Percentiles rank a stretch among this genome's conserved stretches.
Evolutionary conservation across 2,888 invertebrate species (phyloP).

Genomic region (Tetheella fluctuosa): DNA sequence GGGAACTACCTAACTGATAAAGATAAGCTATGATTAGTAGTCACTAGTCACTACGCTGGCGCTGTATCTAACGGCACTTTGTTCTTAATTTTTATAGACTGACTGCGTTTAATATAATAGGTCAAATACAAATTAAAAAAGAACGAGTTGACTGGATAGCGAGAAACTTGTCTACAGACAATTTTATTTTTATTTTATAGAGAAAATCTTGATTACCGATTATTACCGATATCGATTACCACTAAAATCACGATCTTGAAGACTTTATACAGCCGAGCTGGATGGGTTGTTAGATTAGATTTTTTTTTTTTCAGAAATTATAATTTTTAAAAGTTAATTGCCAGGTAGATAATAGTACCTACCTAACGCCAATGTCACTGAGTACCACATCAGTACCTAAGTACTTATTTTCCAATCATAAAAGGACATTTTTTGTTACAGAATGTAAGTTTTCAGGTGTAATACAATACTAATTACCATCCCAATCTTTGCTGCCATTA

Average conservation of each 20-base stretch:
- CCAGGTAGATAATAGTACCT: no score
- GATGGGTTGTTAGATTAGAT: neutral
- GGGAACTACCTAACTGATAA: slow-evolving; percentile 47
- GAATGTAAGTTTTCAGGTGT: slow-evolving; percentile 34
- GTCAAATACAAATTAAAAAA: slow-evolving; percentile 1
- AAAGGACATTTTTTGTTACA: neutral
- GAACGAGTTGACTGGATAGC: neutral
- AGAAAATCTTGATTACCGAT: neutral
- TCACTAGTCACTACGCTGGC: slow-evolving; percentile 46
- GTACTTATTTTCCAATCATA: no score
- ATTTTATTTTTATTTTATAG: neutral
- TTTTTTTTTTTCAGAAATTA: neutral
- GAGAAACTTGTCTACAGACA: neutral
- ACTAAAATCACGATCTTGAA: neutral
- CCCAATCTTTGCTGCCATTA: slow-evolving; percentile 49
- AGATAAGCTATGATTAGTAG: slow-evolving; percentile 61
- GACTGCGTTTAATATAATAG: slow-evolving; percentile 31
- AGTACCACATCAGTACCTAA: neutral
- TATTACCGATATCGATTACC: neutral
- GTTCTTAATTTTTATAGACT: slow-evolving; percentile 60
- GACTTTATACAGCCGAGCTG: no score
- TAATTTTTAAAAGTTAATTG: no score
- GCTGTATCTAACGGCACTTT: slow-evolving; percentile 54
- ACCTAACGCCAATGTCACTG: neutral
- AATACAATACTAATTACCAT: slow-evolving; percentile 54